Percentiles rank a stretch among this genome's conserved stretches.
These are phyloP conservation scores for Rotaria socialis DNA, from an alignment of 2,888 invertebrate genomes.

Conservation along the genomic window DNA sequence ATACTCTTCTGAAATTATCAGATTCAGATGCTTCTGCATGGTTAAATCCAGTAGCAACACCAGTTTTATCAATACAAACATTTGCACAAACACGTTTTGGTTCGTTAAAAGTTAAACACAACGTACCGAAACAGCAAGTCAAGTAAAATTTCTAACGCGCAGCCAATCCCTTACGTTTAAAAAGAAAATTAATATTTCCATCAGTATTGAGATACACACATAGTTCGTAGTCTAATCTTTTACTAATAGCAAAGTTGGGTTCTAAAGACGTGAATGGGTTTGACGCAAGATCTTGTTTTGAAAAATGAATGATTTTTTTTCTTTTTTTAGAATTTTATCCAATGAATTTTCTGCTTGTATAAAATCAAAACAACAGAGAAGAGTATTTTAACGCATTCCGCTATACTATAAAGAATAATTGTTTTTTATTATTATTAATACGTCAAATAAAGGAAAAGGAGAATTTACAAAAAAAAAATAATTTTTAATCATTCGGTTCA, in stretches of 20 bases:
- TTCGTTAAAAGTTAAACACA: slow-evolving; percentile 40
- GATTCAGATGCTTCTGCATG: not conserved
- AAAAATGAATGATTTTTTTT: not conserved
- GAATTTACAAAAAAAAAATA: no score
- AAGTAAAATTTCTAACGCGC: not conserved
- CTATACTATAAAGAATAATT: no score
- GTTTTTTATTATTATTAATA: no score
- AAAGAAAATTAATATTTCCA: not conserved
- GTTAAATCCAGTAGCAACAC: not conserved
- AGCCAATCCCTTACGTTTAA: no score
- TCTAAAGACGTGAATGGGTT: no score
- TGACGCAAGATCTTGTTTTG: no score
- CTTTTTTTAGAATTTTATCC: not conserved
- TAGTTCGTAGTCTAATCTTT: no score
- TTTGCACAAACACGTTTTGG: slow-evolving; percentile 46
- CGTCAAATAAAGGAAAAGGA: no score
- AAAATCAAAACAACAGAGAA: slow-evolving; percentile 1
- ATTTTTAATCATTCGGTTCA: slow-evolving; percentile 38
- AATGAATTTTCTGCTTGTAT: not conserved
- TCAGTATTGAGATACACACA: no score
- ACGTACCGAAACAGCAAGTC: not conserved
- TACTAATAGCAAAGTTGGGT: no score
- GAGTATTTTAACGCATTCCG: not conserved
- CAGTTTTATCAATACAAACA: slow-evolving; percentile 37
- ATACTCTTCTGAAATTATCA: not conserved